These are phyloP conservation scores for Tetramorium bicarinatum DNA, from an alignment of 2,888 invertebrate genomes.

Conservation along the genomic window DNA sequence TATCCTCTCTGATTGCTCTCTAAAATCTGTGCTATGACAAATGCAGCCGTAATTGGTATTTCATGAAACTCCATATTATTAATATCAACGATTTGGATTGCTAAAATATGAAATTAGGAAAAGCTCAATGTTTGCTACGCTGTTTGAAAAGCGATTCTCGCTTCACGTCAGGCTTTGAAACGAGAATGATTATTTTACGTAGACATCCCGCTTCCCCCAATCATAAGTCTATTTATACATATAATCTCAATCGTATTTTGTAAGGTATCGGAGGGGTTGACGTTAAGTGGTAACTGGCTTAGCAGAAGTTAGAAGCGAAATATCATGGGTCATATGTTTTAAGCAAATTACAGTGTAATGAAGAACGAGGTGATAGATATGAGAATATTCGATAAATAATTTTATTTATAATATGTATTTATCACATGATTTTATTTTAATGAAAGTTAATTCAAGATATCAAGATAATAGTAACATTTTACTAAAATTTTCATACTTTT, in stretches of 20 bases:
- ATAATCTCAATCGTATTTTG: constrained; percentile 17
- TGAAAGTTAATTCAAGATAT: neutral
- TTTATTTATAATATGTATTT: neutral
- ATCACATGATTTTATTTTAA: neutral
- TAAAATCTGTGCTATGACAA: constrained; percentile 5
- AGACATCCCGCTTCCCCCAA: neutral
- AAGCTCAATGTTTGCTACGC: neutral
- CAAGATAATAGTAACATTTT: neutral
- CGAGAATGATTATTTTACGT: constrained; percentile 4
- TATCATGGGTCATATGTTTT: constrained; percentile 24
- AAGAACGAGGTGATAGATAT: neutral
- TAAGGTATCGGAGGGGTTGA: constrained; percentile 9
- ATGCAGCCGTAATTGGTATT: neutral
- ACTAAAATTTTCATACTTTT: neutral
- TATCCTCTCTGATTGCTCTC: neutral
- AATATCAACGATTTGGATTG: neutral
- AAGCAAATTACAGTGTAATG: neutral
- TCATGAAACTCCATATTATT: neutral
- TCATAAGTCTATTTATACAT: constrained; percentile 17
- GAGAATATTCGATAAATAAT: constrained; percentile 3
- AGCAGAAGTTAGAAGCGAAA: constrained; percentile 13
- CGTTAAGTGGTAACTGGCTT: constrained; percentile 21
- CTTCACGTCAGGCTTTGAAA: neutral
- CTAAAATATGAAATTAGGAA: neutral
- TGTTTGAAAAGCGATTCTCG: neutral